Evolutionary conservation across 2,113 vertebrate genomes (phyloP).

Genomic region (Cavia porcellus): DNA sequence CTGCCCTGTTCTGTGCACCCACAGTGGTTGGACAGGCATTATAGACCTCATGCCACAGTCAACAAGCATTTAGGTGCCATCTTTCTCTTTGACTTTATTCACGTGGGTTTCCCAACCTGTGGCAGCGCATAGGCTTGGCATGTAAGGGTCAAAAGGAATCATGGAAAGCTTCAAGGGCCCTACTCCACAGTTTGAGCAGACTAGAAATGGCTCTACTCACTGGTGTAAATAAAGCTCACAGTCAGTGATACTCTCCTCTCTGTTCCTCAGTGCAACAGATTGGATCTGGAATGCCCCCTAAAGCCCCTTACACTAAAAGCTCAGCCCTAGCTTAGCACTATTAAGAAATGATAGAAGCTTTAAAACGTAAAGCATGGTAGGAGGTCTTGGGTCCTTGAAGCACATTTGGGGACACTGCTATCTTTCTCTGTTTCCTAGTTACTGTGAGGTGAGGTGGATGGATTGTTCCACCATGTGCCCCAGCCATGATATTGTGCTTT

Average conservation of each 20-base stretch:
- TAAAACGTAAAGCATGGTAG: neutral
- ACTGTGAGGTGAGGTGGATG: no score
- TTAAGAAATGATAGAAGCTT: neutral
- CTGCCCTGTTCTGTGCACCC: neutral
- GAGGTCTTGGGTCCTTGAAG: neutral
- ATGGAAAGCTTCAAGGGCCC: accelerated
- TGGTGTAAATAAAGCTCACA: neutral
- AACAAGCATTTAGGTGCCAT: neutral
- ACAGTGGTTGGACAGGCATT: neutral
- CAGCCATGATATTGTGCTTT: neutral
- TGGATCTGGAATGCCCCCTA: no score
- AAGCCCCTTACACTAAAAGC: neutral
- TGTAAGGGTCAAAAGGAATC: neutral
- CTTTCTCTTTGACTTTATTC: neutral
- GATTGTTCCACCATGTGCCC: accelerated
- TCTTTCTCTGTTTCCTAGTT: neutral
- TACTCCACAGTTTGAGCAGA: neutral
- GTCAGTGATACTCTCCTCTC: neutral
- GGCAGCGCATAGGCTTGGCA: neutral
- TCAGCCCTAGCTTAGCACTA: neutral
- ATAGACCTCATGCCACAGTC: accelerated
- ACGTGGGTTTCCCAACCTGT: neutral
- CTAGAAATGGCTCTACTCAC: neutral
- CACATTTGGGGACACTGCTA: neutral
- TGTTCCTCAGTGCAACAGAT: no score